phyloP scores from a whole-genome alignment of 2,113 vertebrate species.

The Scytalopus superciliaris region DNA sequence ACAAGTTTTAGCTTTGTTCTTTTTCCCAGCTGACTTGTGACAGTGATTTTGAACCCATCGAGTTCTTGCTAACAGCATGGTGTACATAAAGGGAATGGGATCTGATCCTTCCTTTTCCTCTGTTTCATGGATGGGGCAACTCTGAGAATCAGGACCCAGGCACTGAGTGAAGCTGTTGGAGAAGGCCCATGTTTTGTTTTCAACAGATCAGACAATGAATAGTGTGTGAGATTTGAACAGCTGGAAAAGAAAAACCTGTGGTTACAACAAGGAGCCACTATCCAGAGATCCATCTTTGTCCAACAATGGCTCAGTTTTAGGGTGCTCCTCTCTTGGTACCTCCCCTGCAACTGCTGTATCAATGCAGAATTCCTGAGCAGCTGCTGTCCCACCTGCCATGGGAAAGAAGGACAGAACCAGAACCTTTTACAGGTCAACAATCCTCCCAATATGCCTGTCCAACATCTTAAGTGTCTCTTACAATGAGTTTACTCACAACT shows the following conservation, averaged over 20 bases:
- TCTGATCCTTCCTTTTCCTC: not conserved
- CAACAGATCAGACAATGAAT: not conserved
- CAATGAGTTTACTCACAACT: not conserved
- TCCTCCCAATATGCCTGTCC: not conserved
- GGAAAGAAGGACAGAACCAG: not conserved
- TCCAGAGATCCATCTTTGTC: not conserved
- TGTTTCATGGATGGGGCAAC: rapidly evolving
- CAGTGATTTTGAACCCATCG: not conserved
- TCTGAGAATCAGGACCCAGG: not conserved
- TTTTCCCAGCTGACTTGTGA: not conserved
- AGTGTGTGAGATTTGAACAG: rapidly evolving
- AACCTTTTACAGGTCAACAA: not conserved
- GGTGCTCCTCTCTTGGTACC: not conserved
- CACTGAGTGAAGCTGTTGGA: not conserved
- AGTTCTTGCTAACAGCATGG: not conserved
- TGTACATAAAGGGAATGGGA: not conserved
- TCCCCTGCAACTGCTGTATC: not conserved
- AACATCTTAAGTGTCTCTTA: not conserved
- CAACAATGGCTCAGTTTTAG: not conserved
- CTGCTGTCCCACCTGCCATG: not conserved
- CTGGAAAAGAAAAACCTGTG: not conserved
- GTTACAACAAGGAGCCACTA: not conserved
- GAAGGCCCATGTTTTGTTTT: not conserved
- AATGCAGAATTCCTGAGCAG: not conserved
- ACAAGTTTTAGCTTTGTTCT: not conserved